Conservation (phyloP, 2,113 vertebrate genomes). For the Oplegnathus fasciatus region DNA sequence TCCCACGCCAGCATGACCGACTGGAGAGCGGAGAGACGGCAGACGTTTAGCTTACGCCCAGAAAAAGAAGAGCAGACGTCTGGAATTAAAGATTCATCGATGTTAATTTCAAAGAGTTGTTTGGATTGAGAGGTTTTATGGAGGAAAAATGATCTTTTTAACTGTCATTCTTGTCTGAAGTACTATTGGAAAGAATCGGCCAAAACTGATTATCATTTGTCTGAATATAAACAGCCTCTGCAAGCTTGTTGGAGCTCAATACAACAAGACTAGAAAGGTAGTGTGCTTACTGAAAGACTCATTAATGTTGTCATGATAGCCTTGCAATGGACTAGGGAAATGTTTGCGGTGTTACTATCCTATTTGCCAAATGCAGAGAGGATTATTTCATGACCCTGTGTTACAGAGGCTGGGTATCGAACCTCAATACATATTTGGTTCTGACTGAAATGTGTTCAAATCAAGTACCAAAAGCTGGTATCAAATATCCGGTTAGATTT, state of each 20-base stretch:
- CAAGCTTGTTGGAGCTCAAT: background rate
- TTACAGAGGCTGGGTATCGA: background rate
- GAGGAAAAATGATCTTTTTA: background rate
- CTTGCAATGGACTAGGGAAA: background rate
- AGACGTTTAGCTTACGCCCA: constrained; percentile 54
- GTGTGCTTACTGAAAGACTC: background rate
- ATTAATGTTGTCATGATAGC: no score
- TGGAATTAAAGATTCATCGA: constrained; percentile 30
- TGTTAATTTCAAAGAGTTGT: background rate
- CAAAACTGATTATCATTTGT: constrained; percentile 2
- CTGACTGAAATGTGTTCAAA: no score
- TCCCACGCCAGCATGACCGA: constrained; percentile 53
- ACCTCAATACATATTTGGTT: background rate
- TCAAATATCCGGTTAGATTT: background rate
- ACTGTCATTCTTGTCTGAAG: constrained; percentile 9
- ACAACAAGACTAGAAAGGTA: background rate
- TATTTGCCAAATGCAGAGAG: background rate
- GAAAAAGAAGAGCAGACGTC: constrained; percentile 46
- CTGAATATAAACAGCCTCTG: background rate
- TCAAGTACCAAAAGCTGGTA: background rate
- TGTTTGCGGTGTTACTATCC: background rate
- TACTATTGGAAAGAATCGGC: constrained; percentile 5
- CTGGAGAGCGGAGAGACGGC: constrained; percentile 35
- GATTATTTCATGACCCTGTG: background rate
- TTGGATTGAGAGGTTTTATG: background rate